Evolutionary conservation across 2,797 vertebrate species (phyloP), one percentile per base, ranked within the genome.

Genomic region (Pelochelys cantorii): DNA sequence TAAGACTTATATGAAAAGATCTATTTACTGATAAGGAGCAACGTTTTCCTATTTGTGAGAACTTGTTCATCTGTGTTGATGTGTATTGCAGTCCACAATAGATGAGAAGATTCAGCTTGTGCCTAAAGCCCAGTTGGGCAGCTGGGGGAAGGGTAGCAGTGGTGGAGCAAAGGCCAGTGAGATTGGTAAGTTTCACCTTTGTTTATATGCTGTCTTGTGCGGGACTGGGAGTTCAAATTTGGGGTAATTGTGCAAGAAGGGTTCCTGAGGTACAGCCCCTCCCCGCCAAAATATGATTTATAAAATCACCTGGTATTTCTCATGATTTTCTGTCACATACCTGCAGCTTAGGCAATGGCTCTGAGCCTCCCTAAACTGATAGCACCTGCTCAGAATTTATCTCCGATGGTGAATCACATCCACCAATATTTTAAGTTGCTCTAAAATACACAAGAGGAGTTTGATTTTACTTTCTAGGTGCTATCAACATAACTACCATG

Each of bases 61-160:
- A 56, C 52, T 27, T 52, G 34, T 91, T 5, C 78, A 13, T 81
- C 4, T 29, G 0, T 88, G 84, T 23, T 56, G 84, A 2, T 81
- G 92, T 97, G n/a, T 83, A 53, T 97, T 97, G 31, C 97, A 99
- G 99, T 99, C 99, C 96, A 99, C 99, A 87, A 99, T 99, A 97
- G 99, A 99, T 96, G 99, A 99, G 96, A 99, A 99, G 98, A 99
- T 99, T 97, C 99, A 99, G 98, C 97, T 99, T 62, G 99, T 99
- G 90, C 99, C 99, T 22, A 99, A 99, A 94, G 99, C 99, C 97
- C 99, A 99, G 96, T 97, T 99, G 97, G 98, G 98, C 94, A 99
- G 98, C 91, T 99, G 99, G 99, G 98, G 99, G 34, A 99, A 99
- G 97, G 99, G 99, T 95, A 99, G 99, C 98, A 99, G 99, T 8